Evolutionary conservation across 2,888 invertebrate species (phyloP), one percentile per base, ranked within the genome.

Genomic region (Tolmerus cingulatus): DNA sequence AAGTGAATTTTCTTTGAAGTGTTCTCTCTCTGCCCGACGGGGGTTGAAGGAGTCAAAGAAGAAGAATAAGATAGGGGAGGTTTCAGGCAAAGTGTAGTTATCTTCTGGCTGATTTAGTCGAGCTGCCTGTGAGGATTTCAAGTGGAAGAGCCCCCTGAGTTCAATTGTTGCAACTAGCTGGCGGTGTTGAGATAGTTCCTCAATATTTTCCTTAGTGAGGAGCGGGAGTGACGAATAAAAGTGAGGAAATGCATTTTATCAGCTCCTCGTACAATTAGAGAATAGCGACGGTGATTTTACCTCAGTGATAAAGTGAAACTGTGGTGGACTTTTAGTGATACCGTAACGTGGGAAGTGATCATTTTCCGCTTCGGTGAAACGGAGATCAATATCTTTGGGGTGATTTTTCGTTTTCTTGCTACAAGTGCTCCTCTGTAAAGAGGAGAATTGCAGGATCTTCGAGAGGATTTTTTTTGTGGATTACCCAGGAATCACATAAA

Each of bases 381-480:
- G 51, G 51, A 51, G 51, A 51, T 51, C 51, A 51, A 51, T 19
- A 74, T 74, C 74, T 40, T 9, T 37, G 40, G 43, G 43, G 78
- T 78, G 78, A 78, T 78, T 78, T 78, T 16, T 40, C 23, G 19
- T 46, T 43, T 79, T 46, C 16, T 79, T 79, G 27, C 27, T 46
- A 19, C 27, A 1, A 14, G 79, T 79, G 8, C 16, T 76, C 37
- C 76, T 9, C 76, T n/a, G 9, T 76, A 19, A 76, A 16, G 76
- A 19, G 40, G 76, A 76, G 76, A 34, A 76, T 30, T 40, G 16
- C 43, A 14, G 23, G 23, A 14, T 12, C 16, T 46, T 16, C 8
- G 14, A 46, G 23, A 57, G 40, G 12, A 40, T 87, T 87, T 87
- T n/a, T 87, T 87, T 88, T 82, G 84, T 87, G 87, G 88, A 88